Evolutionary conservation across 2,113 vertebrate genomes (phyloP).

Genomic region (Lepus timidus): DNA sequence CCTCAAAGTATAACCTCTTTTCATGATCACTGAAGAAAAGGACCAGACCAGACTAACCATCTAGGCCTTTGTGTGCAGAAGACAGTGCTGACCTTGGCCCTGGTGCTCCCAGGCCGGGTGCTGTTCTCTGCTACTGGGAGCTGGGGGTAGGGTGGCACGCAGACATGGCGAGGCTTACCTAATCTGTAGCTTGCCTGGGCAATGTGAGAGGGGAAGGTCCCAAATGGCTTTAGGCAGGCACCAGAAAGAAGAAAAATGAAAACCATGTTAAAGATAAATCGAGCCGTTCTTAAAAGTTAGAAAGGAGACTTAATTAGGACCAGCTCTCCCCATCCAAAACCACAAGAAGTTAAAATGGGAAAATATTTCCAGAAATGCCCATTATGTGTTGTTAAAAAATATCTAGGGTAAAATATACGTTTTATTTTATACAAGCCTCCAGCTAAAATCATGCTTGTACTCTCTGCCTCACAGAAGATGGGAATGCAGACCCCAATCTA

Average conservation of each 20-base stretch:
- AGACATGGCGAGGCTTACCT: conserved; percentile 76
- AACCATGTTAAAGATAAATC: conserved; percentile 91
- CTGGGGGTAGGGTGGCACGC: conserved; percentile 70
- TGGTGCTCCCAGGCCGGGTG: conserved; percentile 6
- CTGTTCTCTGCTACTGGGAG: conserved; percentile 80
- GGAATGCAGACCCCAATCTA: conserved; percentile 83
- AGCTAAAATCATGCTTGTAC: conserved; percentile 85
- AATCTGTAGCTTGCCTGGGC: conserved; percentile 87
- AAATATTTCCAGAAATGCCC: conserved; percentile 91
- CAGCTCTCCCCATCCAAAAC: conserved; percentile 89
- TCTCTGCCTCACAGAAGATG: conserved; percentile 81
- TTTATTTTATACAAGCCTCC: conserved; percentile 88
- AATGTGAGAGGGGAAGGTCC: conserved; percentile 85
- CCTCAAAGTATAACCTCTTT: not conserved
- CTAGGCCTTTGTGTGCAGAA: not conserved
- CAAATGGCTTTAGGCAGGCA: conserved; percentile 87
- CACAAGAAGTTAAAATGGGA: conserved; percentile 91
- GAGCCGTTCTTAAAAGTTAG: conserved; percentile 89
- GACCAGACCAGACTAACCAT: not conserved
- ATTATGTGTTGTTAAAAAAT: conserved; percentile 89
- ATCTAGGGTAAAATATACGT: conserved; percentile 86
- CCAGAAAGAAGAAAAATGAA: conserved; percentile 89
- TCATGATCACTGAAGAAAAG: not conserved
- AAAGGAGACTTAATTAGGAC: conserved; percentile 91
- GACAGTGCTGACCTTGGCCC: not conserved